These are phyloP conservation scores for Ochotona princeps DNA, from an alignment of 2,113 vertebrate genomes.

Conservation along the genomic window DNA sequence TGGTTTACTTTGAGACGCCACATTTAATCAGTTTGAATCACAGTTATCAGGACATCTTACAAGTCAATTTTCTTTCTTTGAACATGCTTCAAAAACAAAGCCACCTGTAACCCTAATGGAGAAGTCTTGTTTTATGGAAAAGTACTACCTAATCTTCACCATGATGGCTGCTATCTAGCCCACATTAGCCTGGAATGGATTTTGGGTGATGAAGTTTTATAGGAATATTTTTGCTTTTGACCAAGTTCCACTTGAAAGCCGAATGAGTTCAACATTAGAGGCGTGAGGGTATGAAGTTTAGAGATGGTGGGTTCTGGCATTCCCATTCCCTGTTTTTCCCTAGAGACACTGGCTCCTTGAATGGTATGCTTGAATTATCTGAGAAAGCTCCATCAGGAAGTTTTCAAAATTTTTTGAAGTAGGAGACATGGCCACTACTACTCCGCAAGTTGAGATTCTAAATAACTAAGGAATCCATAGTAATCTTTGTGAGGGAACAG, in stretches of 20 bases:
- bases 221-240: slow-evolving; percentile 32
- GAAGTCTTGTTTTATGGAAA: background rate
- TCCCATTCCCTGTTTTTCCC: background rate
- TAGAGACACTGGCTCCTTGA: background rate
- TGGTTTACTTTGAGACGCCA: background rate
- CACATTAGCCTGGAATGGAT: background rate
- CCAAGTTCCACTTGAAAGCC: background rate
- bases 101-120: background rate
- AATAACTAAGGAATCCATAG: background rate
- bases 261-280: background rate
- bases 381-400: background rate
- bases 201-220: slow-evolving; percentile 3
- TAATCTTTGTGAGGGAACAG: background rate
- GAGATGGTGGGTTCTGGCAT: fast-evolving
- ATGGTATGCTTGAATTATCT: background rate
- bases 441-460: background rate
- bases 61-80: background rate
- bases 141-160: background rate
- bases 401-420: background rate
- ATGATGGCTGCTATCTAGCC: background rate
- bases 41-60: background rate
- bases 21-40: background rate
- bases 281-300: background rate
- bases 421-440: background rate
- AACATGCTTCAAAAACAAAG: background rate